Percentiles rank a stretch among this genome's conserved stretches.
These are phyloP conservation scores for Hippopotamus amphibius DNA, from an alignment of 2,113 vertebrate species.

Conservation along the genomic window DNA sequence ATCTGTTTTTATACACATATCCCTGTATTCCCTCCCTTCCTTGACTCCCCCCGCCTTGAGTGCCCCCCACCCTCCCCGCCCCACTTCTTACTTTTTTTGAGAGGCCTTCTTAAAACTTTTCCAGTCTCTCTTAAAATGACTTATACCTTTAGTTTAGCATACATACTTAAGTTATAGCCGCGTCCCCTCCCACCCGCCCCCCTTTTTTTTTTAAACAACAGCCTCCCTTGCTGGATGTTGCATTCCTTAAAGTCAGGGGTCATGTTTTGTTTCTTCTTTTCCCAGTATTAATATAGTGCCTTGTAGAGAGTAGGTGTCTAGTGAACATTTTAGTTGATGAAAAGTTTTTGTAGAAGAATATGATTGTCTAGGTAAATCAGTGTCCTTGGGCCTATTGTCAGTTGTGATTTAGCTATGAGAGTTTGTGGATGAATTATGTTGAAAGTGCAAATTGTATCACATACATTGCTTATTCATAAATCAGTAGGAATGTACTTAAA, in stretches of 20 bases:
- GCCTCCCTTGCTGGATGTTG: neutral
- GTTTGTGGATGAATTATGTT: neutral
- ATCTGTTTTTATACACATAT: too few species aligned
- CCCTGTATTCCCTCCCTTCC: too few species aligned
- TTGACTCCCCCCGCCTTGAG: too few species aligned
- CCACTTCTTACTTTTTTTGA: neutral
- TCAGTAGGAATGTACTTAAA: neutral
- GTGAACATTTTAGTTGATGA: conserved; percentile 39
- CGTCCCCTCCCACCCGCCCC: accelerated
- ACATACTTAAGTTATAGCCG: neutral
- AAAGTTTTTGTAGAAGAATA: neutral
- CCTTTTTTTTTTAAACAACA: neutral
- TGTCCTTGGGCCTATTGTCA: neutral
- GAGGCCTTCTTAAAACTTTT: neutral
- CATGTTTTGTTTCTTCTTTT: conserved; percentile 7
- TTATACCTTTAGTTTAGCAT: neutral
- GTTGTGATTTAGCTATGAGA: neutral
- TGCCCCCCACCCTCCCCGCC: too few species aligned
- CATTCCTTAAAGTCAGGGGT: neutral
- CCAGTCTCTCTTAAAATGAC: neutral
- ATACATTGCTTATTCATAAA: neutral
- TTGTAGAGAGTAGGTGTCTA: conserved; percentile 6
- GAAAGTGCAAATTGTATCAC: neutral
- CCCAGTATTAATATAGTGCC: neutral
- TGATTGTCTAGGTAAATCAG: neutral